These are phyloP conservation scores for Porites lobata DNA, from an alignment of 92 coral and sea anemone species.

Conservation along the genomic window DNA sequence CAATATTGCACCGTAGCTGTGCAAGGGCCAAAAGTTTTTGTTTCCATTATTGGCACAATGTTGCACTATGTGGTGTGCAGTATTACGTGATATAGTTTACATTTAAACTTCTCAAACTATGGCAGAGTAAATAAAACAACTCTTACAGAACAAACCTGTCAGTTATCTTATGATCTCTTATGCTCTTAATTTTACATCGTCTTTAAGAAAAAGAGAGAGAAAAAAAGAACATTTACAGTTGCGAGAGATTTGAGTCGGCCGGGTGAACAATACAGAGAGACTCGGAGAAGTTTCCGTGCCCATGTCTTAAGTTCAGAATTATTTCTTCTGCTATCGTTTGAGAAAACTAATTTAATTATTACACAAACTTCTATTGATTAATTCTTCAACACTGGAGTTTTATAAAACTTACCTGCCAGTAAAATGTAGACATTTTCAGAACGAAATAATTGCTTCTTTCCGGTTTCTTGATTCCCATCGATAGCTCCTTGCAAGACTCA, in stretches of 20 bases:
- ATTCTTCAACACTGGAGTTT: too few species aligned
- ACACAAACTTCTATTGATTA: too few species aligned
- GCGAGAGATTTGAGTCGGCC: neutral
- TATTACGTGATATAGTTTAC: neutral
- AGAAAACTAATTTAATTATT: too few species aligned
- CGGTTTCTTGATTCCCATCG: neutral
- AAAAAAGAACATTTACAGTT: neutral
- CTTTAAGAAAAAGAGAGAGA: neutral
- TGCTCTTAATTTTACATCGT: neutral
- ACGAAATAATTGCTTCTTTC: neutral
- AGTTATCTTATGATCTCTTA: neutral
- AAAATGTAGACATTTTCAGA: neutral
- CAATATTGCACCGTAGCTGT: neutral
- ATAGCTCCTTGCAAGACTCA: neutral
- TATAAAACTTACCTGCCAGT: neutral
- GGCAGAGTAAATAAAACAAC: too few species aligned
- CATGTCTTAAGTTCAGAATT: neutral
- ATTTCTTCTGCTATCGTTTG: too few species aligned
- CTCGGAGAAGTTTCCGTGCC: neutral
- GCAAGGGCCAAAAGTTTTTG: too few species aligned
- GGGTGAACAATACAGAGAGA: conserved; percentile 9
- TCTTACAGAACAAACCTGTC: too few species aligned
- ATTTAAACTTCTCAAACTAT: too few species aligned
- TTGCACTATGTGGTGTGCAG: neutral
- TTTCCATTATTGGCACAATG: too few species aligned